Evolutionary conservation across 1,140 invertebrate species (phyloP).

Genomic region (Melitaea cinxia): DNA sequence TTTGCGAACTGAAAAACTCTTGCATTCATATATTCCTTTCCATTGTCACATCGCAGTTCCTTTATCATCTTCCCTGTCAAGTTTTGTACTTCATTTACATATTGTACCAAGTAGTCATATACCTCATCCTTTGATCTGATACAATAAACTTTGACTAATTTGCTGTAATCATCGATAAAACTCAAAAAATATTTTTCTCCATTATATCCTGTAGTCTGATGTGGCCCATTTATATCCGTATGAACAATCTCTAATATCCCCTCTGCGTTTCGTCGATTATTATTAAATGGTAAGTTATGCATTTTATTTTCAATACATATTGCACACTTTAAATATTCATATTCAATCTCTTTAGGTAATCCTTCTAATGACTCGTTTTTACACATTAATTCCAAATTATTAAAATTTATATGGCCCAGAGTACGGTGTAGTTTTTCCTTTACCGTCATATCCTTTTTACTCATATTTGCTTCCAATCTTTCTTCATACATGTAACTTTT

Average conservation of each 20-base stretch:
- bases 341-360: slow-evolving; percentile 18
- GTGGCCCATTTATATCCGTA: slow-evolving; percentile 29
- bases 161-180: slow-evolving; percentile 34
- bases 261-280: slow-evolving; percentile 20
- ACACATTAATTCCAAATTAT: slow-evolving; percentile 15
- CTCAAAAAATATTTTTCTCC: slow-evolving; percentile 29
- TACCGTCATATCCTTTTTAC: slow-evolving; percentile 2
- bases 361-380: slow-evolving; percentile 13
- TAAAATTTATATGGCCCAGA: slow-evolving; percentile 17
- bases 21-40: slow-evolving; percentile 40
- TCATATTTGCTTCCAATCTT: slow-evolving; percentile 2
- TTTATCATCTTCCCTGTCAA: not conserved
- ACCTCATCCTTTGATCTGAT: slow-evolving; percentile 28
- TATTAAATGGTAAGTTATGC: slow-evolving; percentile 31
- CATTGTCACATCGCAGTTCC: slow-evolving; percentile 37
- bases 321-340: slow-evolving; percentile 17
- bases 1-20: slow-evolving; percentile 24
- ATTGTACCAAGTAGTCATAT: slow-evolving; percentile 20
- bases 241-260: slow-evolving; percentile 18
- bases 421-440: slow-evolving; percentile 17
- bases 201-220: slow-evolving; percentile 24
- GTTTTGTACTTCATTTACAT: slow-evolving; percentile 42
- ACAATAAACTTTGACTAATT: slow-evolving; percentile 22
- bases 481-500: slow-evolving; percentile 5
- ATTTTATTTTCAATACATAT: slow-evolving; percentile 30